A percentile compares a stretch with the other conserved stretches of the same genome.
phyloP scores from a whole-genome alignment of 2,888 invertebrate species.

The Azorinus chamasolen region DNA sequence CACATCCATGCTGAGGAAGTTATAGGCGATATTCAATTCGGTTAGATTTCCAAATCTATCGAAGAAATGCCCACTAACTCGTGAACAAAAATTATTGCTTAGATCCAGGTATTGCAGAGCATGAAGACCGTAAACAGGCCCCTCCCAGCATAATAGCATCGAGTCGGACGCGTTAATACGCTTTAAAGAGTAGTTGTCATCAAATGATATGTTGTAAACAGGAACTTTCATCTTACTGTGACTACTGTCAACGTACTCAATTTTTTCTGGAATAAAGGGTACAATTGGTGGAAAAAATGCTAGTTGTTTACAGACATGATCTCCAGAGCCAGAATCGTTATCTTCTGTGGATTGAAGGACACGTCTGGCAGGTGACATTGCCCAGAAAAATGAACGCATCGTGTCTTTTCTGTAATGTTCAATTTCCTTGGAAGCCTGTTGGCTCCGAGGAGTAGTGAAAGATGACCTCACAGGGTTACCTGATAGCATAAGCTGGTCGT shows the following conservation, averaged over 20 bases:
- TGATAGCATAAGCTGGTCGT: background rate
- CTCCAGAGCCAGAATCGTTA: background rate
- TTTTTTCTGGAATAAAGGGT: slow-evolving; percentile 23
- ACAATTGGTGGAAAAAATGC: slow-evolving; percentile 13
- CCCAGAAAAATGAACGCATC: background rate
- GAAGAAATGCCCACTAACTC: slow-evolving; percentile 24
- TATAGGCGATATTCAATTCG: slow-evolving; percentile 8
- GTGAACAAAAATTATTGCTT: slow-evolving; percentile 23
- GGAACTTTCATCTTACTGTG: slow-evolving; percentile 25
- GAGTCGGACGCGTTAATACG: slow-evolving; percentile 16
- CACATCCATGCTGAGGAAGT: slow-evolving; percentile 15
- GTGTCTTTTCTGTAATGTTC: background rate
- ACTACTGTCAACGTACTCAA: slow-evolving; percentile 37
- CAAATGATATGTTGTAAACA: slow-evolving; percentile 19
- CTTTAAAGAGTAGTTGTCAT: slow-evolving; percentile 19
- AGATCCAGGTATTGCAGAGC: slow-evolving; percentile 34
- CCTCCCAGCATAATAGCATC: slow-evolving; percentile 46
- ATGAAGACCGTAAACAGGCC: slow-evolving; percentile 30
- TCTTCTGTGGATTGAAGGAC: background rate
- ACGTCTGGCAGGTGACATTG: no score
- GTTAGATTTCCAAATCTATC: slow-evolving; percentile 18
- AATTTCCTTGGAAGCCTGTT: background rate
- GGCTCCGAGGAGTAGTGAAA: background rate
- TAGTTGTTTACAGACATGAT: slow-evolving; percentile 5
- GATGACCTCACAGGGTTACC: no score